Conservation (phyloP, 2,797 vertebrate species). For the Phrynocephalus vlangalii region DNA sequence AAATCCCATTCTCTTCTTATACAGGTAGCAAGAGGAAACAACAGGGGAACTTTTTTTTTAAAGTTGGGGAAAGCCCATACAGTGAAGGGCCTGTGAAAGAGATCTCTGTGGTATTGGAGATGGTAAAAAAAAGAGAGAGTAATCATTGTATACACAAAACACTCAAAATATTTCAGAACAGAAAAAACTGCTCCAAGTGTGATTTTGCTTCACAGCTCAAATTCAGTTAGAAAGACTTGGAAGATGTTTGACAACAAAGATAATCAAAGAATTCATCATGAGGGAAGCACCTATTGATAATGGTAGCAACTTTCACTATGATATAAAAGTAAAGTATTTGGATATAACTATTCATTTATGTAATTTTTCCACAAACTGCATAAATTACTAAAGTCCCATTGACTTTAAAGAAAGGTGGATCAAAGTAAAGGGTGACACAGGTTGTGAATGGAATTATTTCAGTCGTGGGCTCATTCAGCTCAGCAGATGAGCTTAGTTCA, state of each 20-base stretch:
- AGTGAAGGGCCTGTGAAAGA: not conserved
- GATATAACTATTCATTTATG: not conserved
- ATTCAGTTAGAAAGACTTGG: not conserved
- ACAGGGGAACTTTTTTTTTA: not conserved
- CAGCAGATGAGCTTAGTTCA: not conserved
- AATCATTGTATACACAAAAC: conserved; percentile 11
- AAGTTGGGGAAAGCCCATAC: not conserved
- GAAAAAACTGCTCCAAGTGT: not conserved
- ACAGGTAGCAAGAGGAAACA: not conserved
- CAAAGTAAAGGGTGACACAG: not conserved
- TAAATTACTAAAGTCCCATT: not conserved
- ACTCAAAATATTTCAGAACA: conserved; percentile 3
- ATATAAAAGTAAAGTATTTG: not conserved
- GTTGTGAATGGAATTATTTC: not conserved
- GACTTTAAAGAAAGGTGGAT: not conserved
- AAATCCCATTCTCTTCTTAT: not conserved
- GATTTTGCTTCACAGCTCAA: not conserved
- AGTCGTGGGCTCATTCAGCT: not conserved
- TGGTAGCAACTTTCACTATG: not conserved
- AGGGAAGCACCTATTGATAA: not conserved
- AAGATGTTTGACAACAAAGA: not conserved
- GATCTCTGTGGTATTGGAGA: not conserved
- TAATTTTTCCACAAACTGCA: not conserved
- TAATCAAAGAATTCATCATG: not conserved
- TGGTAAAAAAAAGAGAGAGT: not conserved